Conservation (phyloP, 2,797 vertebrate species). For the Eremophila alpestris region DNA sequence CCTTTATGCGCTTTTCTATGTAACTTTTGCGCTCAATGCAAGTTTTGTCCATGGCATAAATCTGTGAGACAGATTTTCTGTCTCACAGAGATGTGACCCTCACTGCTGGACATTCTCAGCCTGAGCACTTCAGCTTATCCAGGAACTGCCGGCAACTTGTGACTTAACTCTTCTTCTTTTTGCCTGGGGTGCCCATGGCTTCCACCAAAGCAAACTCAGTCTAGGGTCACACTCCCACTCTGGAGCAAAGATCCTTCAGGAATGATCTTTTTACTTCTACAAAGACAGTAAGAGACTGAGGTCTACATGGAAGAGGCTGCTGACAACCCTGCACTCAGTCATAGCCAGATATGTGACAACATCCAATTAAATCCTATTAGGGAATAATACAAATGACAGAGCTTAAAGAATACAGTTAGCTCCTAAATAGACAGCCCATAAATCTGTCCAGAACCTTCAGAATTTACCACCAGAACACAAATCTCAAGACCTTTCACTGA, state of each 20-base stretch:
- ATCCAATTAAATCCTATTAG: slow-evolving; percentile 24
- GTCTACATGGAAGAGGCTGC: neutral
- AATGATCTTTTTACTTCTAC: neutral
- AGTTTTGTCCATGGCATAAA: neutral
- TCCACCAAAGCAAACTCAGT: neutral
- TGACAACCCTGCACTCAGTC: neutral
- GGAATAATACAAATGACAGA: slow-evolving; percentile 47
- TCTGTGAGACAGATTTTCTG: neutral
- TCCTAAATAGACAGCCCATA: slow-evolving; percentile 51
- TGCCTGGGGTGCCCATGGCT: neutral
- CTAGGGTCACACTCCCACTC: neutral
- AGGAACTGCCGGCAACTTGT: neutral
- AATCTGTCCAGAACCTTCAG: slow-evolving; percentile 17
- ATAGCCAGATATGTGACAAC: slow-evolving; percentile 35
- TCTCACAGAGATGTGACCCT: neutral
- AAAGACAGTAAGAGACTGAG: neutral
- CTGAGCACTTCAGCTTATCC: neutral
- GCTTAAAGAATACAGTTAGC: slow-evolving; percentile 52
- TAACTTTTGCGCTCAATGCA: neutral
- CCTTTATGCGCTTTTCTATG: neutral
- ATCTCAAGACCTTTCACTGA: neutral
- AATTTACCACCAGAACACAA: slow-evolving; percentile 33
- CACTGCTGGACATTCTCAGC: neutral
- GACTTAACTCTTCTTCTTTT: neutral
- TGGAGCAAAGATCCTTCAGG: neutral